phyloP scores from a whole-genome alignment of 2,113 vertebrate species.

The Saccopteryx bilineata region DNA sequence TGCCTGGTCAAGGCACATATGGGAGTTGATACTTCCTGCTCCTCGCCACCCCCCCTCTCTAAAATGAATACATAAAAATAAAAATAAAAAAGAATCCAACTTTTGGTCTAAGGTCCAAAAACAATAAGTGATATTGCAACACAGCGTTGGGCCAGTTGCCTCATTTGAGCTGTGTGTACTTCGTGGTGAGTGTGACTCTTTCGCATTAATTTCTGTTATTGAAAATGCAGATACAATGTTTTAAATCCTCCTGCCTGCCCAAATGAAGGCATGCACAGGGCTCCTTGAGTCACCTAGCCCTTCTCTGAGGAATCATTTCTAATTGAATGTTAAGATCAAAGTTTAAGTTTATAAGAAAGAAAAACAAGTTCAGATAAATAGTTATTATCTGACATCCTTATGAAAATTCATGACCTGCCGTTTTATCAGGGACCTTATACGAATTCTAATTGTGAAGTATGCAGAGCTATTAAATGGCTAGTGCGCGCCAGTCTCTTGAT shows the following conservation, averaged over 20 bases:
- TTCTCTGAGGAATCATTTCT: conserved; percentile 87
- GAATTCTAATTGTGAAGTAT: conserved; percentile 91
- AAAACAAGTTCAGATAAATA: conserved; percentile 93
- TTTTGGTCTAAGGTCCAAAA: not conserved
- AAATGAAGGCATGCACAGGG: conserved; percentile 81
- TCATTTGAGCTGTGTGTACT: not conserved
- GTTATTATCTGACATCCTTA: conserved; percentile 91
- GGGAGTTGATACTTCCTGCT: no score
- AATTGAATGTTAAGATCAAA: conserved; percentile 93
- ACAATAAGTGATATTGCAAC: not conserved
- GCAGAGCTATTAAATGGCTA: conserved; percentile 89
- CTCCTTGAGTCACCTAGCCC: conserved; percentile 85
- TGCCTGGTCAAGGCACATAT: no score
- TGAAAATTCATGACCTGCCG: conserved; percentile 91
- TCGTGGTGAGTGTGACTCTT: conserved; percentile 61
- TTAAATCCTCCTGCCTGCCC: conserved; percentile 78
- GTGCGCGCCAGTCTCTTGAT: conserved; percentile 89
- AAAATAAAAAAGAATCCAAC: not conserved
- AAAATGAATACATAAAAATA: no score
- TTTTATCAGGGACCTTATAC: conserved; percentile 89
- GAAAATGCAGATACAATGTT: conserved; percentile 72
- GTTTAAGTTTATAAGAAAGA: conserved; percentile 93
- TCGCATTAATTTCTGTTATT: conserved; percentile 76
- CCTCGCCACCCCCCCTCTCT: no score
- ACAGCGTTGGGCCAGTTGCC: not conserved